Evolutionary conservation across 2,113 vertebrate genomes (phyloP), one percentile per base, ranked within the genome.

Genomic region (Ammodramus savannarum): DNA sequence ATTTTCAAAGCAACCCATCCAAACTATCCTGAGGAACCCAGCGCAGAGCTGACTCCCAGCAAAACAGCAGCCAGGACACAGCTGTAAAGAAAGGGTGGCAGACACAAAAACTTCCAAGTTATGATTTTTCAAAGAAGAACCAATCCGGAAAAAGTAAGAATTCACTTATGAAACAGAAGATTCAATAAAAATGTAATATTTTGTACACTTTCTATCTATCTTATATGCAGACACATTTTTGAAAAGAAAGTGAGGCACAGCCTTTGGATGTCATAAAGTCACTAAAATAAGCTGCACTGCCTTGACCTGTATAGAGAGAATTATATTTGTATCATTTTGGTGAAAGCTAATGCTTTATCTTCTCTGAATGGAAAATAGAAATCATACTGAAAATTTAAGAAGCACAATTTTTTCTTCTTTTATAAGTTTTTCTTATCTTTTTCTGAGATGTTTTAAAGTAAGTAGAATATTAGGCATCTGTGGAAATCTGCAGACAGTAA

Each of bases 81-180:
- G 7, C 2, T 66, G 48, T 10, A 14, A 9, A 54, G 81, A 38
- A 16, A 43, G 5, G 20, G n/a, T 31, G n/a, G 44, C 9, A 63
- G 29, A 4, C 41, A 26, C 11, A 58, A 54, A 14, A 3, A 54
- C 6, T 51, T 78, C 13, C 5, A 0, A 2, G 13, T 41, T 51
- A 26, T 0, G 0, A 3, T 32, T 87, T 55, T 78, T 51, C 43
- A 38, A 21, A 11, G 20, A 72, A 14, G 0, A 72, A 1, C 1
- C 16, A 59, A 54, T 27, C 9, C 41, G 3, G 11, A 62, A 77
- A 48, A 77, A n/a, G 7, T 25, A 61, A 9, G 4, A 20, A 49
- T 71, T 57, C 5, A 26, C 66, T 84, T 62, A 34, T 32, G 55
- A 66, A 78, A 21, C 17, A 78, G 62, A 87, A 58, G 3, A 25